These are phyloP conservation scores for Perca flavescens DNA, from an alignment of 2,113 vertebrate genomes.

Conservation along the genomic window DNA sequence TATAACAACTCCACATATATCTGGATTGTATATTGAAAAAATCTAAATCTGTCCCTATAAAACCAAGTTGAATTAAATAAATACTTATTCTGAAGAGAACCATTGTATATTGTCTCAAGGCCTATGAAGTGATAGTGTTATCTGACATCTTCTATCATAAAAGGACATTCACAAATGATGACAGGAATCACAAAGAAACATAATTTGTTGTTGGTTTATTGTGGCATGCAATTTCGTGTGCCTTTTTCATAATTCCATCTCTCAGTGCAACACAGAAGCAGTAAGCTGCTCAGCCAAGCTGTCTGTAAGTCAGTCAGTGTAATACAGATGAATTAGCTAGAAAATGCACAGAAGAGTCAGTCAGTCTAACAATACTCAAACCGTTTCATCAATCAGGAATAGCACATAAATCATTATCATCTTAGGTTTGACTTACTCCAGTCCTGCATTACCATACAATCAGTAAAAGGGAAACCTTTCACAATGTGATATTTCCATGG, in stretches of 20 bases:
- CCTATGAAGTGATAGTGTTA: not conserved
- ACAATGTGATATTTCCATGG: conserved; percentile 91
- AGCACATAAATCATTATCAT: conserved; percentile 64
- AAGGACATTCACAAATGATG: conserved; percentile 11
- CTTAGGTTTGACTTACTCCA: conserved; percentile 79
- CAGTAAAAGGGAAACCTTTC: conserved; percentile 91
- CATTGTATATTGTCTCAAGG: not conserved
- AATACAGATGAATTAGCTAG: conserved; percentile 82
- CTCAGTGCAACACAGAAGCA: conserved; percentile 87
- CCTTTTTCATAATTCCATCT: conserved; percentile 74
- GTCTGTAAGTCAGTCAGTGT: conserved; percentile 76
- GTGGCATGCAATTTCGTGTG: conserved; percentile 96
- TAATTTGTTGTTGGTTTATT: conserved; percentile 87
- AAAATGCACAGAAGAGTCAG: conserved; percentile 83
- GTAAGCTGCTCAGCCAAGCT: conserved; percentile 86
- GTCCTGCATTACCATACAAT: conserved; percentile 84
- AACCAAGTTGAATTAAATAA: not conserved
- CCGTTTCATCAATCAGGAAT: conserved; percentile 73
- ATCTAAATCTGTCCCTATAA: not conserved
- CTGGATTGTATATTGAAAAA: not conserved
- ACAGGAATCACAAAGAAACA: conserved; percentile 37
- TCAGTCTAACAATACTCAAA: conserved; percentile 59
- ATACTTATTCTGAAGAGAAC: not conserved
- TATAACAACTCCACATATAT: no score
- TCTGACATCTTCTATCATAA: not conserved